Conservation (phyloP, 30 jellyfish, hydroid and myxozoan species). For the Nemopilema nomurai region DNA sequence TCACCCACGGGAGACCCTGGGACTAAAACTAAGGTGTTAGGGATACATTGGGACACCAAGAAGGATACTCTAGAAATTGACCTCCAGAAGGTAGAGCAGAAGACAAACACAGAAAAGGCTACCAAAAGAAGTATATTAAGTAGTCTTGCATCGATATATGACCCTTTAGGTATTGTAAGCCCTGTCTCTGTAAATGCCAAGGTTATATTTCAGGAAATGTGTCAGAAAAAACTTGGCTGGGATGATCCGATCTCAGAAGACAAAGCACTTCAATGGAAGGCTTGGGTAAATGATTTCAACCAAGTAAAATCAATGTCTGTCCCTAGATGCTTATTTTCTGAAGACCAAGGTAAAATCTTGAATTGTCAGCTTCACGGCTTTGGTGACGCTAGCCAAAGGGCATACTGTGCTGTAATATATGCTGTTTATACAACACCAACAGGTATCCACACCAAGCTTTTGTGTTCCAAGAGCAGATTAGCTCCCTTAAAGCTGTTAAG, state of each 20-base stretch:
- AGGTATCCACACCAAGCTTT: slow-evolving; percentile 22
- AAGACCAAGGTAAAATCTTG: slow-evolving; percentile 7
- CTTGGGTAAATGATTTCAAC: slow-evolving; percentile 24
- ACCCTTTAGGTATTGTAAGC: slow-evolving; percentile 15
- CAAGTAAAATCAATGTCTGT: not conserved
- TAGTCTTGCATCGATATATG: slow-evolving; percentile 23
- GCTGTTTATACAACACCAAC: slow-evolving; percentile 7
- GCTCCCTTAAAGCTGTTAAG: slow-evolving; percentile 19
- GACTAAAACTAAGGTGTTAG: slow-evolving; percentile 4
- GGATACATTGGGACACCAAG: slow-evolving; percentile 2
- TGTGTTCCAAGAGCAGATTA: slow-evolving; percentile 17
- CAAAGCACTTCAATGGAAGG: not conserved
- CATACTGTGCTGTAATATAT: slow-evolving; percentile 45
- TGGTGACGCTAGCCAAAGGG: slow-evolving; percentile 23
- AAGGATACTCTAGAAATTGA: not conserved
- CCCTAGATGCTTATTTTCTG: slow-evolving; percentile 18
- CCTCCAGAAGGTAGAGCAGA: not conserved
- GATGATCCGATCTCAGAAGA: slow-evolving; percentile 36
- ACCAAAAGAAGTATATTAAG: slow-evolving; percentile 38
- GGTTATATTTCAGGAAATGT: slow-evolving; percentile 17
- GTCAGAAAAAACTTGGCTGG: slow-evolving; percentile 27
- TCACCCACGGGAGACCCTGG: not conserved
- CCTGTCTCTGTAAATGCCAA: slow-evolving; percentile 33
- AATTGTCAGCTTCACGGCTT: slow-evolving; percentile 29
- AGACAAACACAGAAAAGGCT: not conserved